These are phyloP conservation scores for Isoperla grammatica DNA, from an alignment of 2,888 invertebrate species.

Conservation along the genomic window DNA sequence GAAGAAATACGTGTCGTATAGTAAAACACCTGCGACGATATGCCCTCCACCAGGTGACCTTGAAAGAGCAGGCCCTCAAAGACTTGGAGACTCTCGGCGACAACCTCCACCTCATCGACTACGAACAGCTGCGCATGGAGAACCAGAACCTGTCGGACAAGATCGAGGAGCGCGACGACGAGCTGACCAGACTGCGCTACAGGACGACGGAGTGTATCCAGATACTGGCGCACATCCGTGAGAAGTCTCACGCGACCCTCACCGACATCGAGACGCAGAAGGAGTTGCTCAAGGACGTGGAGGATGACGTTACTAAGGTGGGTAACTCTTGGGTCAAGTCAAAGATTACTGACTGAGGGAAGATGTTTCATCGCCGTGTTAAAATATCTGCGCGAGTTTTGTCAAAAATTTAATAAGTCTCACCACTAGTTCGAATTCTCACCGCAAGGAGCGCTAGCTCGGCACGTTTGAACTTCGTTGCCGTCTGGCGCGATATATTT, in stretches of 20 bases:
- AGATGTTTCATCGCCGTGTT: no score
- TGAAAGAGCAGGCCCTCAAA: constrained; percentile 34
- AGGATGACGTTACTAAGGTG: constrained; percentile 32
- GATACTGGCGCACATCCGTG: constrained; percentile 48
- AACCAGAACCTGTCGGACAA: constrained; percentile 51
- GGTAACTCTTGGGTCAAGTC: constrained; percentile 19
- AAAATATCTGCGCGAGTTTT: no score
- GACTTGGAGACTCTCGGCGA: constrained; percentile 44
- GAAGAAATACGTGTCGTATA: no score
- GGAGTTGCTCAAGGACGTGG: constrained; percentile 32
- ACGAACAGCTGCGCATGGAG: constrained; percentile 52
- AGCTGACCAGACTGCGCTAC: constrained; percentile 45
- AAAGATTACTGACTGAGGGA: no score
- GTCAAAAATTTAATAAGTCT: no score
- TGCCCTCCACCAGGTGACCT: constrained; percentile 38
- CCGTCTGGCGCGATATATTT: no score
- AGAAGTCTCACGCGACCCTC: constrained; percentile 46
- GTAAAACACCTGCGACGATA: no score
- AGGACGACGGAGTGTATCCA: constrained; percentile 48
- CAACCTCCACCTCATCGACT: constrained; percentile 49
- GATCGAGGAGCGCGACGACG: constrained; percentile 52
- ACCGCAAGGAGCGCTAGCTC: no score
- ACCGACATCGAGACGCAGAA: constrained; percentile 38
- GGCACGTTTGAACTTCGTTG: no score
- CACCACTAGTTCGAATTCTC: no score